These are phyloP conservation scores for Xiphias gladius DNA, from an alignment of 2,113 vertebrate species.

Conservation along the genomic window DNA sequence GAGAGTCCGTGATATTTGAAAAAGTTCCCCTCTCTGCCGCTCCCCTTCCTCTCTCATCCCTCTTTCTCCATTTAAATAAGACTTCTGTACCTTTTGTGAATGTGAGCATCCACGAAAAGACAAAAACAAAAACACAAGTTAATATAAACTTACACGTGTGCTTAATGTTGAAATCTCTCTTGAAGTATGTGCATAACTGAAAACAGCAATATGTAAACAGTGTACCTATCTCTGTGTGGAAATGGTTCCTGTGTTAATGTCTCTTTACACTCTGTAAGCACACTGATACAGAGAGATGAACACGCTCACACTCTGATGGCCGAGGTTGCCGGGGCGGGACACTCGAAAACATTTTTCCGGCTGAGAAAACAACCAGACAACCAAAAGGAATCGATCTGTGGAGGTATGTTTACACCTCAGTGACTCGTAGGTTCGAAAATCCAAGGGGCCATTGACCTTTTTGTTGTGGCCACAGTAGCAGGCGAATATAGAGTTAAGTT, in stretches of 20 bases:
- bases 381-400: not conserved
- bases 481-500: no score
- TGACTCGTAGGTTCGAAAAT: not conserved
- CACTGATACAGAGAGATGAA: constrained; percentile 56
- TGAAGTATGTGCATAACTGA: constrained; percentile 45
- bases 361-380: not conserved
- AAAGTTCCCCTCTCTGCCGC: not conserved
- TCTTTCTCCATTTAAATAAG: constrained; percentile 42
- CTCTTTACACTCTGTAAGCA: constrained; percentile 56
- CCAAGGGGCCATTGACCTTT: not conserved
- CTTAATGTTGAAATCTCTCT: constrained; percentile 69
- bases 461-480: not conserved
- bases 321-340: constrained; percentile 11
- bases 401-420: not conserved
- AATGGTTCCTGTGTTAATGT: constrained; percentile 60
- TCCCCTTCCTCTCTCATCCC: not conserved
- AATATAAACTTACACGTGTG: constrained; percentile 43
- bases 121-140: constrained; percentile 20
- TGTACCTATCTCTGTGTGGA: constrained; percentile 69
- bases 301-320: constrained; percentile 6
- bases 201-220: constrained; percentile 73
- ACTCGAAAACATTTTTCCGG: no score
- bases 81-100: constrained; percentile 64
- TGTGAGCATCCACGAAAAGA: constrained; percentile 49
- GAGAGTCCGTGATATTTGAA: constrained; percentile 10